Evolutionary conservation across 2,113 vertebrate species (phyloP), one percentile per base, ranked within the genome.

Genomic region (Phalacrocorax pelagicus): DNA sequence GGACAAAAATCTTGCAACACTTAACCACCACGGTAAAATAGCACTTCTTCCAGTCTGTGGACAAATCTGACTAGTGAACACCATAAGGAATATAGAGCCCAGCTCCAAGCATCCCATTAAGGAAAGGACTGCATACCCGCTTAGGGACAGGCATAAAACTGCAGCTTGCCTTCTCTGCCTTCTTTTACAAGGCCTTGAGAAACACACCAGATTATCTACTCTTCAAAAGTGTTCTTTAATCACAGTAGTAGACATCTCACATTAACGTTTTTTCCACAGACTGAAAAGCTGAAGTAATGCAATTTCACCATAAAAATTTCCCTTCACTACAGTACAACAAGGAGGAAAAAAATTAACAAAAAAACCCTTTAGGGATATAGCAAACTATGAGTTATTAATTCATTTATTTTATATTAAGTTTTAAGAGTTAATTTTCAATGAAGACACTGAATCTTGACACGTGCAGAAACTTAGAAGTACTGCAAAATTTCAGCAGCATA

Each of bases 261-360:
- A 36, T 70, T 70, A 62, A 66, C 12, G 23, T 81, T 75, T 90
- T 44, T 70, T 67, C 40, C 66, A 70, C 44, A 70, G 86, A 92
- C 36, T 73, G 86, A 94, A 92, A 91, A 85, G 89, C 66, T 94
- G 78, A 88, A 85, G 40, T 54, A 89, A 95, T 62, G 40, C 3
- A 3, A 91, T 72, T 89, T 75, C 85, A 85, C 62, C 44, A 72
- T 9, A 91, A 82, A 87, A 67, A 42, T 20, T 80, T 55, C 58
- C 46, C 73, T 51, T 96, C 26, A 24, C 47, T 73, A 70, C 46
- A 77, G 67, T 61, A 66, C 17, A 79, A 75, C 23, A 42, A 34
- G 17, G 16, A 30, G 22, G 73, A 90, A 90, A 67, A 24, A 55
- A 1, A 2, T 38, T 38, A 61, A 65, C 80, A 84, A 58, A 16